These are phyloP conservation scores for Marmota monax DNA, from an alignment of 2,113 vertebrate genomes.

Conservation along the genomic window DNA sequence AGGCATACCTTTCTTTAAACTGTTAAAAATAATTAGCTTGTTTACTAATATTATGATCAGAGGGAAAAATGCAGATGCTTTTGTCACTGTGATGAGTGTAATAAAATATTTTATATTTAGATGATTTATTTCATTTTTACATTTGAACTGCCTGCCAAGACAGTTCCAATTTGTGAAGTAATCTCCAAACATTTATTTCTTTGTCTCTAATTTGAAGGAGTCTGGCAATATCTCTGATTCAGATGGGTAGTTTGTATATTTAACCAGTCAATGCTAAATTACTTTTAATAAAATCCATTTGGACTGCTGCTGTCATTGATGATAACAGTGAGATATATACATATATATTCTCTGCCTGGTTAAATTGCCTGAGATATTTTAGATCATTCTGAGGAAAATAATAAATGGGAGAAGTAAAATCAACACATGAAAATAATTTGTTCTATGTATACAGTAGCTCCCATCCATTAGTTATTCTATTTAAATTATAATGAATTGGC, in stretches of 20 bases:
- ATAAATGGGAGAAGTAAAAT: slow-evolving; percentile 73
- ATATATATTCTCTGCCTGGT: slow-evolving; percentile 58
- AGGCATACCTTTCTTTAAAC: not conserved
- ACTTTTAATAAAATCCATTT: slow-evolving; percentile 72
- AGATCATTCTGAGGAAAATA: slow-evolving; percentile 71
- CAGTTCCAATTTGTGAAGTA: slow-evolving; percentile 68
- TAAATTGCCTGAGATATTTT: slow-evolving; percentile 67
- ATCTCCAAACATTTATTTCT: slow-evolving; percentile 69
- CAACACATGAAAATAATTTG: slow-evolving; percentile 66
- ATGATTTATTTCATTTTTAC: slow-evolving; percentile 64
- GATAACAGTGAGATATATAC: slow-evolving; percentile 56
- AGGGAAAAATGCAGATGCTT: slow-evolving; percentile 27
- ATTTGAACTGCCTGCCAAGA: slow-evolving; percentile 65
- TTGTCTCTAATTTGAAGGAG: slow-evolving; percentile 45
- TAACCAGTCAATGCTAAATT: slow-evolving; percentile 80
- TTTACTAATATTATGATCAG: slow-evolving; percentile 53
- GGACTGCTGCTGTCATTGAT: slow-evolving; percentile 35
- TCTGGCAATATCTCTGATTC: slow-evolving; percentile 54
- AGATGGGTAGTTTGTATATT: slow-evolving; percentile 74
- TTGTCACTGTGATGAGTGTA: slow-evolving; percentile 61
- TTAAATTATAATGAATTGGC: slow-evolving; percentile 68
- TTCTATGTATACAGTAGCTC: not conserved
- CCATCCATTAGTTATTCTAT: slow-evolving; percentile 52
- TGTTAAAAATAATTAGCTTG: slow-evolving; percentile 62
- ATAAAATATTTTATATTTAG: slow-evolving; percentile 65